These are phyloP conservation scores for Gymnothorax javanicus DNA, from an alignment of 2,797 vertebrate genomes.

Conservation along the genomic window DNA sequence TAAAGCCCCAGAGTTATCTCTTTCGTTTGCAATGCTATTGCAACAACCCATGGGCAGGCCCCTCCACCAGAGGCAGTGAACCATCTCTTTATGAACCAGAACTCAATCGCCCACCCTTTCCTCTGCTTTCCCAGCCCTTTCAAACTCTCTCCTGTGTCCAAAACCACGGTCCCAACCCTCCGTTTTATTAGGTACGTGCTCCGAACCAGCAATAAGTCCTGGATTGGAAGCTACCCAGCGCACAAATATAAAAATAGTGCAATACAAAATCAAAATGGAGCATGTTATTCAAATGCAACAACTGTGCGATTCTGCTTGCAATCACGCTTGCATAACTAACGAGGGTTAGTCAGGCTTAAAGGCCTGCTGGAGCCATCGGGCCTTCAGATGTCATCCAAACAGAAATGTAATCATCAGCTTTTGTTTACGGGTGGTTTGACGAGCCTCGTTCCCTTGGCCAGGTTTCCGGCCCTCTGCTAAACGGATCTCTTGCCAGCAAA, in stretches of 20 bases:
- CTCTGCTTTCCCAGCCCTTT: background rate
- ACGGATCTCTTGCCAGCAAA: slow-evolving; percentile 6
- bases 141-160: background rate
- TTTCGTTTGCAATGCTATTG: background rate
- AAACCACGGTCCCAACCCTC: background rate
- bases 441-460: slow-evolving; percentile 13
- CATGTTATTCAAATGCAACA: background rate
- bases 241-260: background rate
- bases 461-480: slow-evolving; percentile 18
- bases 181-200: background rate
- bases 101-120: background rate
- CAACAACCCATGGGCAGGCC: background rate
- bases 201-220: background rate
- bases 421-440: slow-evolving; percentile 30
- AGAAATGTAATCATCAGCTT: background rate
- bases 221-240: background rate
- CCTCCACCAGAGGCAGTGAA: background rate
- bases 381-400: background rate
- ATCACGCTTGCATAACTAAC: background rate
- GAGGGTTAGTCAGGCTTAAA: background rate
- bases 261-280: background rate
- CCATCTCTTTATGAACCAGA: background rate
- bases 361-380: background rate
- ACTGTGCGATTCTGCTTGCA: background rate
- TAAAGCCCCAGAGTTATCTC: background rate